phyloP scores from a whole-genome alignment of 2,113 vertebrate genomes.

The Pleuronectes platessa region DNA sequence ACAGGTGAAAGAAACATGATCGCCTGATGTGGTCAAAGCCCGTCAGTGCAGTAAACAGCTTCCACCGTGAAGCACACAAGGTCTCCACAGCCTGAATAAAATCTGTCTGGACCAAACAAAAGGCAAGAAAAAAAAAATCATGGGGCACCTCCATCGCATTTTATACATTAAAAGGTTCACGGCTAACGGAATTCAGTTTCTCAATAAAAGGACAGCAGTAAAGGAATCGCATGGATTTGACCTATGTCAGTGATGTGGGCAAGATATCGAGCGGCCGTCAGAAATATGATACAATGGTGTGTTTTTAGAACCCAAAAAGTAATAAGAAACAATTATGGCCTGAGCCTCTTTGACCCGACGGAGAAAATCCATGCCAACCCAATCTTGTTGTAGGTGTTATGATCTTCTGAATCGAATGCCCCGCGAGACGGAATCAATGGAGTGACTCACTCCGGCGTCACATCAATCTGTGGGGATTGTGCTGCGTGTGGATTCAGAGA shows the following conservation, averaged over 20 bases:
- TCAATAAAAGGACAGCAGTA: slow-evolving; percentile 37
- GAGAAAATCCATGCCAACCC: slow-evolving; percentile 81
- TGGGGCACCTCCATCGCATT: slow-evolving; percentile 5
- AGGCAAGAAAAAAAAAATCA: slow-evolving; percentile 6
- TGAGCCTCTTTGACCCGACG: slow-evolving; percentile 76
- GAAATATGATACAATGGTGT: slow-evolving; percentile 74
- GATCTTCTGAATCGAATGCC: slow-evolving; percentile 74
- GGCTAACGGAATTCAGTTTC: slow-evolving; percentile 48
- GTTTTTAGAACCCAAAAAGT: slow-evolving; percentile 77
- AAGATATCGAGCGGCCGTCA: slow-evolving; percentile 64
- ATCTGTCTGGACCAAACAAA: slow-evolving; percentile 23
- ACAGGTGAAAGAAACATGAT: neutral
- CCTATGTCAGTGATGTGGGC: slow-evolving; percentile 37
- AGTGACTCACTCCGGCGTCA: slow-evolving; percentile 67
- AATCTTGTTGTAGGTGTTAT: slow-evolving; percentile 75
- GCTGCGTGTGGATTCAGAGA: slow-evolving; percentile 56
- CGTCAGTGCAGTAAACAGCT: neutral
- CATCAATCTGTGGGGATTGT: slow-evolving; percentile 69
- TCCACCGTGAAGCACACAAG: neutral
- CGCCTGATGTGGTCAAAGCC: neutral
- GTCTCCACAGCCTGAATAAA: slow-evolving; percentile 20
- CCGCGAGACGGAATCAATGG: slow-evolving; percentile 81
- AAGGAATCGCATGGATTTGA: slow-evolving; percentile 16
- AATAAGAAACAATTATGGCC: slow-evolving; percentile 81
- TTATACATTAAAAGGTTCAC: slow-evolving; percentile 26